Percentiles rank a stretch among this genome's conserved stretches.
These are phyloP conservation scores for Trichopria drosophilae DNA, from an alignment of 2,888 invertebrate genomes.

Conservation along the genomic window DNA sequence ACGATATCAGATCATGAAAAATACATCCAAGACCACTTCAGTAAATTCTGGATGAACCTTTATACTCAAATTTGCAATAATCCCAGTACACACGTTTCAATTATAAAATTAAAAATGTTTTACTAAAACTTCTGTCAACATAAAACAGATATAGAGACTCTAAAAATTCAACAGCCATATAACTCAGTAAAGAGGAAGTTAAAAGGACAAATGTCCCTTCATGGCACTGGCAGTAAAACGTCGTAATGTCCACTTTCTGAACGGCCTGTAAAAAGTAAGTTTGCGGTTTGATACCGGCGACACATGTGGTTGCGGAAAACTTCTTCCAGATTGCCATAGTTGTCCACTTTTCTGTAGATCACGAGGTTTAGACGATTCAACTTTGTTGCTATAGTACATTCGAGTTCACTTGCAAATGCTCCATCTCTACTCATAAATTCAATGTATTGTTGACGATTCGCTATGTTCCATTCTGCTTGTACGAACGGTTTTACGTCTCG, in stretches of 20 bases:
- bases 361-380: conserved; percentile 48
- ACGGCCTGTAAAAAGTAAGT: conserved; percentile 48
- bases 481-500: conserved; percentile 48
- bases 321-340: conserved; percentile 39
- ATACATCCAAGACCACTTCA: too few relatives aligned
- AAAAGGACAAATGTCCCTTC: too few relatives aligned
- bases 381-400: conserved; percentile 49
- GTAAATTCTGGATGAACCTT: too few relatives aligned
- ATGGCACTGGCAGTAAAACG: conserved; percentile 39
- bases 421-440: conserved; percentile 49
- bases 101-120: too few relatives aligned
- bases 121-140: too few relatives aligned
- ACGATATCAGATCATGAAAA: too few relatives aligned
- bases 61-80: too few relatives aligned
- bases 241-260: conserved; percentile 52
- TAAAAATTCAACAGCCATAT: too few relatives aligned
- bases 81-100: too few relatives aligned
- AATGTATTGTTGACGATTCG: conserved; percentile 40
- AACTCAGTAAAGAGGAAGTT: too few relatives aligned
- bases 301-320: conserved; percentile 44
- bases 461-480: conserved; percentile 51
- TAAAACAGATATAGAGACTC: too few relatives aligned
- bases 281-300: conserved; percentile 40
- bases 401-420: conserved; percentile 50
- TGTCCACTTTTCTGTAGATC: conserved; percentile 46